Percentiles rank a stretch among this genome's conserved stretches.
These are phyloP conservation scores for Oryzias curvinotus DNA, from an alignment of 2,113 vertebrate species.

Conservation along the genomic window DNA sequence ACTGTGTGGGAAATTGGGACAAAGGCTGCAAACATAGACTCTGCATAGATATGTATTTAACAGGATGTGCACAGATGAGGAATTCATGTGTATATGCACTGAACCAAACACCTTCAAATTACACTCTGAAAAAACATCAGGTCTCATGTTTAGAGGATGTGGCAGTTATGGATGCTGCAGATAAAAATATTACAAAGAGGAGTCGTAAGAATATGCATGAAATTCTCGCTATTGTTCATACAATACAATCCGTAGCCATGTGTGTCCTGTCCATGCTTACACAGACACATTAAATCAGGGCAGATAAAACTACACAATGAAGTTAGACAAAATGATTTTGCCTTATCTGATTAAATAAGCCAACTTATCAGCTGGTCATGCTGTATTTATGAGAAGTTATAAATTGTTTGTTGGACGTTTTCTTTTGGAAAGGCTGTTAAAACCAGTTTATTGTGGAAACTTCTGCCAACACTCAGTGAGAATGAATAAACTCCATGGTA, in stretches of 20 bases:
- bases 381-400: too few relatives aligned
- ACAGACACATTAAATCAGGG: neutral
- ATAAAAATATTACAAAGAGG: slow-evolving; percentile 12
- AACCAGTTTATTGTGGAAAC: too few relatives aligned
- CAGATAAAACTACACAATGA: neutral
- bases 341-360: neutral
- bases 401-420: too few relatives aligned
- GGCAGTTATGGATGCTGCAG: slow-evolving; percentile 51
- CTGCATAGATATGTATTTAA: slow-evolving; percentile 16
- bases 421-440: too few relatives aligned
- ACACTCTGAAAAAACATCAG: slow-evolving; percentile 2
- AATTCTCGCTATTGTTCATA: slow-evolving; percentile 20
- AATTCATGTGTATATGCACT: neutral
- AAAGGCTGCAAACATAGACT: slow-evolving; percentile 18
- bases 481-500: too few relatives aligned
- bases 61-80: slow-evolving; percentile 8
- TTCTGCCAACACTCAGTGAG: too few relatives aligned
- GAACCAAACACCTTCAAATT: slow-evolving; percentile 14
- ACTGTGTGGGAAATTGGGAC: slow-evolving; percentile 47
- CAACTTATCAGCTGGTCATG: too few relatives aligned
- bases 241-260: slow-evolving; percentile 3
- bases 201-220: slow-evolving; percentile 10
- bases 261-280: neutral
- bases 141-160: slow-evolving; percentile 1
- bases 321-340: neutral